Conservation (phyloP, 2,113 vertebrate genomes). For the Platichthys stellatus region DNA sequence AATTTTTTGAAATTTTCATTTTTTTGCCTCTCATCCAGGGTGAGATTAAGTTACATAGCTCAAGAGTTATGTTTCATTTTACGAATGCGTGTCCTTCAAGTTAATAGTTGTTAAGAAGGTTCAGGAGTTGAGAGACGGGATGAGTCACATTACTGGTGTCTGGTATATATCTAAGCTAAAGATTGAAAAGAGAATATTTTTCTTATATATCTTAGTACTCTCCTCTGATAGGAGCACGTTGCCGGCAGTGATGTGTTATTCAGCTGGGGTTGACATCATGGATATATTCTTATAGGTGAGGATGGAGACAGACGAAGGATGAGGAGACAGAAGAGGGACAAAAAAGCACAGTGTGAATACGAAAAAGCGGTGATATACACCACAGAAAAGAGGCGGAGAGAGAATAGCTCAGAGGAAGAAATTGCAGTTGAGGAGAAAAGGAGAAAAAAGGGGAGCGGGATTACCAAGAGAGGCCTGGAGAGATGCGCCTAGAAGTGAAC, state of each 20-base stretch:
- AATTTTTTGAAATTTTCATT: neutral
- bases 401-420: neutral
- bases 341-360: neutral
- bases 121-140: neutral
- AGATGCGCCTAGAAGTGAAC: neutral
- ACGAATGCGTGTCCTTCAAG: neutral
- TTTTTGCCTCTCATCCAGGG: neutral
- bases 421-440: neutral
- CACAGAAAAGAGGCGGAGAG: neutral
- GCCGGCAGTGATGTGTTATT: neutral
- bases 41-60: neutral
- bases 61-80: neutral
- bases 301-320: neutral
- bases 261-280: neutral
- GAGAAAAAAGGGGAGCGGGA: conserved; percentile 7
- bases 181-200: neutral
- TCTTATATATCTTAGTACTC: neutral
- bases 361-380: neutral
- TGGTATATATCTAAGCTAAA: neutral
- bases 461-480: conserved; percentile 4
- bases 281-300: neutral
- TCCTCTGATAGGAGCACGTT: neutral
- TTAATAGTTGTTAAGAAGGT: neutral
- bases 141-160: neutral
- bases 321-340: neutral